Evolutionary conservation across 2,797 vertebrate genomes (phyloP).

Genomic region (Leptodactylus fallax): DNA sequence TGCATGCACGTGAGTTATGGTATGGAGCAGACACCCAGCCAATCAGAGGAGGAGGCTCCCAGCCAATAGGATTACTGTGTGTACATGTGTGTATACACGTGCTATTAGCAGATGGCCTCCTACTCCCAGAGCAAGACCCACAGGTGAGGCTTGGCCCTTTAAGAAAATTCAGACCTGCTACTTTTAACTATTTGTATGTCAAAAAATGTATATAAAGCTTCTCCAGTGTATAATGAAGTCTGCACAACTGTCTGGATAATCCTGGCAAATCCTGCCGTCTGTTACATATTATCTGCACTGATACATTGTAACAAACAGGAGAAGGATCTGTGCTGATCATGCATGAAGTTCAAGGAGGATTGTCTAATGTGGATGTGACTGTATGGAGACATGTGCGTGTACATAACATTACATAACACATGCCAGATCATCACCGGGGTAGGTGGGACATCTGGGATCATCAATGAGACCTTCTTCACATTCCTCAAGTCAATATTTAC

Average conservation of each 20-base stretch:
- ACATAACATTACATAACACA: neutral
- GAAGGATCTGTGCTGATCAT: too few relatives aligned
- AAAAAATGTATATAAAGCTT: neutral
- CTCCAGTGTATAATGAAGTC: too few relatives aligned
- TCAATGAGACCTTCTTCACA: neutral
- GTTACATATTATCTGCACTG: too few relatives aligned
- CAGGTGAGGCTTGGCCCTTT: neutral
- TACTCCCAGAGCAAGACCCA: too few relatives aligned
- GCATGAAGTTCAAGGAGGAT: too few relatives aligned
- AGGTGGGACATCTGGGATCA: neutral
- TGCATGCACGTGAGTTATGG: neutral
- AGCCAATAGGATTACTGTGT: neutral
- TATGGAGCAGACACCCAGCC: neutral
- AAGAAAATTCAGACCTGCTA: neutral
- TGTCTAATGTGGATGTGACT: neutral
- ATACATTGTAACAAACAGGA: neutral
- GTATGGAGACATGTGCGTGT: neutral
- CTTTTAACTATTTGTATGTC: neutral
- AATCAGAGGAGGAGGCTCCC: neutral
- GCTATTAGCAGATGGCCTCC: neutral
- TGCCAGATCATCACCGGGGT: neutral
- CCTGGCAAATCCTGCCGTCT: too few relatives aligned
- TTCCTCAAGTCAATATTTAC: neutral
- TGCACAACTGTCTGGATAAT: too few relatives aligned
- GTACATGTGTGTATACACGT: neutral